phyloP scores from a whole-genome alignment of 1,140 invertebrate genomes.

The Cylas formicarius region DNA sequence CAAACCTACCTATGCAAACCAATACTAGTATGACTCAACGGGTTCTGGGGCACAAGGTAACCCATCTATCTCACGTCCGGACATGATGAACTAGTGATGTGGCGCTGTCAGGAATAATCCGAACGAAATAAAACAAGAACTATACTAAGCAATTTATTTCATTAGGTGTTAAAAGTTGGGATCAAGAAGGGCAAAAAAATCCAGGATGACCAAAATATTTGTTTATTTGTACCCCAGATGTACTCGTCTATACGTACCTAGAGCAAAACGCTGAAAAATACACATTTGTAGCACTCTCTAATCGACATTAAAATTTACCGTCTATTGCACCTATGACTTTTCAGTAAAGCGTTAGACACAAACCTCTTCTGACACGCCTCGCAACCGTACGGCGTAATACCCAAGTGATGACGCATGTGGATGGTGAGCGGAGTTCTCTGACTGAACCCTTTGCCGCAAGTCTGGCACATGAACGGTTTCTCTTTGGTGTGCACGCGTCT shows the following conservation, averaged over 20 bases:
- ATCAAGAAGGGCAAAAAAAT: too few relatives aligned
- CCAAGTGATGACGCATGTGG: too few relatives aligned
- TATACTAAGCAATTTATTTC: too few relatives aligned
- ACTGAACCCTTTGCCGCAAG: conserved; percentile 13
- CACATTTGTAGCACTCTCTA: conserved; percentile 37
- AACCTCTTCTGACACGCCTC: conserved; percentile 14
- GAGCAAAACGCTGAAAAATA: conserved; percentile 2
- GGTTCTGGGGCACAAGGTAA: too few relatives aligned
- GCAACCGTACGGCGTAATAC: conserved; percentile 31
- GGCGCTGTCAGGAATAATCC: too few relatives aligned
- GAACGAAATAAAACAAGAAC: too few relatives aligned
- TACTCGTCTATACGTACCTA: background rate
- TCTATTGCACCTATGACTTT: conserved; percentile 55
- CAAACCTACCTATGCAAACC: too few relatives aligned
- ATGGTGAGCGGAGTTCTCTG: conserved; percentile 11
- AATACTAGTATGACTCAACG: too few relatives aligned
- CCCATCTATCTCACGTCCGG: too few relatives aligned
- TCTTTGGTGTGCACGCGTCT: conserved; percentile 56
- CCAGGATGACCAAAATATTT: too few relatives aligned
- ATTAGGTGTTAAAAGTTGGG: too few relatives aligned
- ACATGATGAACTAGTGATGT: too few relatives aligned
- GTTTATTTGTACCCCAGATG: background rate
- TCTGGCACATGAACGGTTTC: conserved; percentile 51
- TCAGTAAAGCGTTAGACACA: conserved; percentile 24
- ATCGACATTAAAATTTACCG: conserved; percentile 62